Conservation (phyloP, 2,888 invertebrate genomes). For the Iselma pallidipennis region DNA sequence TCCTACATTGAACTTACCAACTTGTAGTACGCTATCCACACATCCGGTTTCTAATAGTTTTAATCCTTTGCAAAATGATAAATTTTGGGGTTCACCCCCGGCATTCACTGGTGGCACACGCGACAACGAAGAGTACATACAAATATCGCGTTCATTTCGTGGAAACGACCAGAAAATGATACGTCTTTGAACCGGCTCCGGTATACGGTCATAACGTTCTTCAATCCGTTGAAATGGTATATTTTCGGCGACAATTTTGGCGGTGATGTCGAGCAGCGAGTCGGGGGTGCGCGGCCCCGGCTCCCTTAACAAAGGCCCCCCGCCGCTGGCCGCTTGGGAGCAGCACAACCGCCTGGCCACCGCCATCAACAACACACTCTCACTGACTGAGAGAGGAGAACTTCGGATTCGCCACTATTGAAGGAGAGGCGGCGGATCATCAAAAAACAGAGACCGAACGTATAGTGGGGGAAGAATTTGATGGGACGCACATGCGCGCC, state of each 20-base stretch:
- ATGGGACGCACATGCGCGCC: constrained; percentile 37
- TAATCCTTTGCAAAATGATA: constrained; percentile 85
- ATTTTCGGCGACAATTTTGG: constrained; percentile 81
- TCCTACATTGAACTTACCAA: constrained; percentile 68
- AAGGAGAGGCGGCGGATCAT: neutral
- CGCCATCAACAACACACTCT: constrained; percentile 54
- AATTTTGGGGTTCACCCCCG: constrained; percentile 73
- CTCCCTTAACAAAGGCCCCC: constrained; percentile 47
- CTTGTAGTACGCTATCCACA: constrained; percentile 85
- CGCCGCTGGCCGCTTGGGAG: constrained; percentile 53
- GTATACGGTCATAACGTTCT: constrained; percentile 84
- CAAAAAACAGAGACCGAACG: constrained; percentile 4
- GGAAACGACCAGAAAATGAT: constrained; percentile 91
- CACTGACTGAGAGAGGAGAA: constrained; percentile 49
- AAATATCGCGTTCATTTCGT: constrained; percentile 83
- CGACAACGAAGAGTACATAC: constrained; percentile 84
- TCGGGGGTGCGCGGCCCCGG: constrained; percentile 62
- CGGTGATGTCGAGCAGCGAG: constrained; percentile 79
- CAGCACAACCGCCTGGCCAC: constrained; percentile 58
- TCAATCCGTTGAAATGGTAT: constrained; percentile 86
- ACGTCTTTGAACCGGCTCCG: constrained; percentile 84
- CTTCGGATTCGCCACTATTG: constrained; percentile 5
- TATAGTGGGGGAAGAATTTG: neutral
- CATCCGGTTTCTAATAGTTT: constrained; percentile 80
- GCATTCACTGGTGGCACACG: constrained; percentile 58